Percentiles rank a stretch among this genome's conserved stretches.
These are phyloP conservation scores for Anabas testudineus DNA, from an alignment of 2,797 vertebrate genomes.

Conservation along the genomic window DNA sequence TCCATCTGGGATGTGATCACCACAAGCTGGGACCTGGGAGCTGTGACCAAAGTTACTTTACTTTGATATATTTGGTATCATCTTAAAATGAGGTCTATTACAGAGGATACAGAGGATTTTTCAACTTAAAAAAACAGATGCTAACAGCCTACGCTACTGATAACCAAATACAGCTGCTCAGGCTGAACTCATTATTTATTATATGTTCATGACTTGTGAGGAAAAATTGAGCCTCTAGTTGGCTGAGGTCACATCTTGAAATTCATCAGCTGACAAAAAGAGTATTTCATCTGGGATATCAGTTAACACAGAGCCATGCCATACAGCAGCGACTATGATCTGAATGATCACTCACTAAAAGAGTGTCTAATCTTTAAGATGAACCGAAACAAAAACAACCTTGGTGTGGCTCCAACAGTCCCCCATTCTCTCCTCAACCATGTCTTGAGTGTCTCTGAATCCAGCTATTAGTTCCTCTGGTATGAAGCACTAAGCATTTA, in stretches of 20 bases:
- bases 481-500: neutral
- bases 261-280: constrained; percentile 28
- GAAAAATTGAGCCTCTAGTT: constrained; percentile 59
- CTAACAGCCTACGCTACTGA: constrained; percentile 33
- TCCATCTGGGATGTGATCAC: neutral
- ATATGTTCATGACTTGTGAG: constrained; percentile 47
- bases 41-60: neutral
- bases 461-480: neutral
- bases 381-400: constrained; percentile 52
- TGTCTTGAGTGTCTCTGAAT: constrained; percentile 56
- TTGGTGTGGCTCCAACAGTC: constrained; percentile 81
- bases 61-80: neutral
- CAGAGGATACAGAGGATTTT: neutral
- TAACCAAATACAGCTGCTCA: constrained; percentile 70
- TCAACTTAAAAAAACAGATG: constrained; percentile 31
- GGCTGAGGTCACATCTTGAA: constrained; percentile 51
- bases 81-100: constrained; percentile 7
- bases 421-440: constrained; percentile 84
- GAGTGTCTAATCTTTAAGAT: constrained; percentile 4
- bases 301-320: constrained; percentile 4
- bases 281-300: constrained; percentile 28
- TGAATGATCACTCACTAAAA: neutral
- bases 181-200: constrained; percentile 54
- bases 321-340: neutral
- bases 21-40: neutral